phyloP scores from a whole-genome alignment of 2,113 vertebrate genomes.

The Hassar affinis region DNA sequence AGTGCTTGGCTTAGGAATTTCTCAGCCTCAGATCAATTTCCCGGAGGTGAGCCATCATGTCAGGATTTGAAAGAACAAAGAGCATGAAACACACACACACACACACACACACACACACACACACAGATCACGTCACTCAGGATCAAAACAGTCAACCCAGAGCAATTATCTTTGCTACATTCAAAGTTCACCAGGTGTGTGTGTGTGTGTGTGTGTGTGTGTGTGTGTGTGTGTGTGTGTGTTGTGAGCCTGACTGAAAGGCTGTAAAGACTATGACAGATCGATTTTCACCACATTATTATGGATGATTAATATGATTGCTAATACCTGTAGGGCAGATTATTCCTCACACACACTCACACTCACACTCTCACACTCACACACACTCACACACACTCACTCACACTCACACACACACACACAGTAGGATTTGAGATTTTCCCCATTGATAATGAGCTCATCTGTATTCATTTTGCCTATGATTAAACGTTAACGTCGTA shows the following conservation, averaged over 20 bases:
- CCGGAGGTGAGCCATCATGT: conserved; percentile 51
- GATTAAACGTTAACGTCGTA: not conserved
- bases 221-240: conserved; percentile 21
- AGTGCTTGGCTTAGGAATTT: conserved; percentile 56
- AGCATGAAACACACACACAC: conserved; percentile 44
- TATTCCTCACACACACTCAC: not conserved
- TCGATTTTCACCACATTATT: conserved; percentile 47
- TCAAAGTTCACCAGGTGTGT: conserved; percentile 42
- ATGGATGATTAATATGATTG: conserved; percentile 50
- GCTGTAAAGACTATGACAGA: conserved; percentile 39
- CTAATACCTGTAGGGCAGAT: conserved; percentile 24
- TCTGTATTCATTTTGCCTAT: conserved; percentile 27
- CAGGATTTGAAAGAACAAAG: conserved; percentile 59
- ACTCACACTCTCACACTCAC: conserved; percentile 17
- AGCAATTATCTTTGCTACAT: conserved; percentile 53
- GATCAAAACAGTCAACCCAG: conserved; percentile 47
- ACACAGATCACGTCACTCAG: conserved; percentile 37
- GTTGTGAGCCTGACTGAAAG: conserved; percentile 6
- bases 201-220: conserved; percentile 41
- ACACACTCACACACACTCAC: conserved; percentile 20
- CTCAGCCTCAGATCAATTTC: conserved; percentile 48
- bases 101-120: conserved; percentile 47
- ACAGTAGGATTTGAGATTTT: not conserved
- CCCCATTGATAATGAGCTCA: conserved; percentile 27
- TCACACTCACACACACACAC: not conserved